Conservation (phyloP, 2,888 invertebrate genomes). For the Amphipyra berbera region DNA sequence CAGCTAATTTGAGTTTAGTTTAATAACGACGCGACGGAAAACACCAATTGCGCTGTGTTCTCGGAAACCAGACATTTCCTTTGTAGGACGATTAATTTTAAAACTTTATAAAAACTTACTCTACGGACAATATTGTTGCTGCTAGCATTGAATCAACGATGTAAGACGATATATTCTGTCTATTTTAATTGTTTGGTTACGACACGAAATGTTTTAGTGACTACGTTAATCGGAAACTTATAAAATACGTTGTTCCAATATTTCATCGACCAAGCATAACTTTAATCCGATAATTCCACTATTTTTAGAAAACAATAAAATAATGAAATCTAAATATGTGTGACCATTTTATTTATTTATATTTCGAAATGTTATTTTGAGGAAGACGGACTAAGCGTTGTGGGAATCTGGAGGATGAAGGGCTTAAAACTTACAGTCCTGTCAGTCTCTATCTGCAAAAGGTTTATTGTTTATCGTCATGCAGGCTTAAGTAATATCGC, state of each 20-base stretch:
- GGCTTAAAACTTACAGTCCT: too few species aligned
- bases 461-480: too few species aligned
- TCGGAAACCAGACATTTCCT: conserved; percentile 6
- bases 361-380: too few species aligned
- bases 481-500: too few species aligned
- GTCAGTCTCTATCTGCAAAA: too few species aligned
- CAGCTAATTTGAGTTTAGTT: conserved; percentile 1
- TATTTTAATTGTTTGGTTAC: conserved; percentile 5
- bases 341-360: neutral
- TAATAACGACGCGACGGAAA: conserved; percentile 4
- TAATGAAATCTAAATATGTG: conserved; percentile 18
- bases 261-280: conserved; percentile 34
- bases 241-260: conserved; percentile 1
- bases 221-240: neutral
- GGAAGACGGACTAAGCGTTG: too few species aligned
- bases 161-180: neutral
- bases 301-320: conserved; percentile 40
- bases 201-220: conserved; percentile 1
- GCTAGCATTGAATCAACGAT: neutral
- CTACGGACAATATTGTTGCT: neutral
- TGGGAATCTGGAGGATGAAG: too few species aligned
- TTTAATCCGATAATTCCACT: conserved; percentile 7
- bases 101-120: conserved; percentile 9
- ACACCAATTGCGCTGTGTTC: conserved; percentile 31
- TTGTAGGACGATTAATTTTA: conserved; percentile 6